Conservation (phyloP, 2,797 vertebrate genomes). For the Silurus lanzhouensis region DNA sequence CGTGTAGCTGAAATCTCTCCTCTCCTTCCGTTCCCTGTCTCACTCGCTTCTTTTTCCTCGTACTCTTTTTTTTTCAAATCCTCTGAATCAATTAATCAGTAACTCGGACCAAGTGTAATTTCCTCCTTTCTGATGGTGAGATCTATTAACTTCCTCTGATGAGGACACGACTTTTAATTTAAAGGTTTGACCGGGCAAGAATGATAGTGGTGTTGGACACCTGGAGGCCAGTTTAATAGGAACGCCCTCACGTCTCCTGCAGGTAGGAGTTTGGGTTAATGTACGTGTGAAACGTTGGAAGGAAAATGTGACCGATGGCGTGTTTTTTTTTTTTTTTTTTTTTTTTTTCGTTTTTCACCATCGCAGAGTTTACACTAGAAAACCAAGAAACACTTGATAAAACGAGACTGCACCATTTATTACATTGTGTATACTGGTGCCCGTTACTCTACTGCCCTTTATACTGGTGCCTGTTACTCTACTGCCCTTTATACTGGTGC, state of each 20-base stretch:
- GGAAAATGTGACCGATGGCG: no score
- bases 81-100: slow-evolving; percentile 74
- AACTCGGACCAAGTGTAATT: slow-evolving; percentile 72
- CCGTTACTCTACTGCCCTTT: no score
- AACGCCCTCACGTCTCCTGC: neutral
- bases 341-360: no score
- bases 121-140: slow-evolving; percentile 73
- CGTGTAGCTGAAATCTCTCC: slow-evolving; percentile 54
- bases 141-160: slow-evolving; percentile 73
- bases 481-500: no score
- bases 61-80: neutral
- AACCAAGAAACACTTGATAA: no score
- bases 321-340: no score
- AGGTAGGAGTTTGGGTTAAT: no score
- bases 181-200: neutral
- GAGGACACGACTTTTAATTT: slow-evolving; percentile 54
- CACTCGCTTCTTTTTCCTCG: neutral
- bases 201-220: neutral
- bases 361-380: no score
- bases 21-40: slow-evolving; percentile 67
- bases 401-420: no score
- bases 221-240: neutral
- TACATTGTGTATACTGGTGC: no score
- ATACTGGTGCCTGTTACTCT: no score
- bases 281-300: no score